Base-by-base conservation (phyloP, 2,797 vertebrate genomes). In the Monodelphis domestica region DNA sequence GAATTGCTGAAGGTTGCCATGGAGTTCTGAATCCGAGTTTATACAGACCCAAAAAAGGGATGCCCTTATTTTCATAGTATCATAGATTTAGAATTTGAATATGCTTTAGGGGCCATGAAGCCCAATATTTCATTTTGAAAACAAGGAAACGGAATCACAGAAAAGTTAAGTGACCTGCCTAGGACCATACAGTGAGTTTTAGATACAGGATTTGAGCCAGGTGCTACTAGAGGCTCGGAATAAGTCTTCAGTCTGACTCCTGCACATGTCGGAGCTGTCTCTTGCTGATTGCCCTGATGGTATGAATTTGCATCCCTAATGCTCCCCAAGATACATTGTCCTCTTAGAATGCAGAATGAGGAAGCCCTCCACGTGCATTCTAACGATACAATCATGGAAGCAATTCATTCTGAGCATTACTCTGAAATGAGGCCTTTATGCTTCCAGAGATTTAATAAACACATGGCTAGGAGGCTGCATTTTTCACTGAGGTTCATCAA, bases 401-500 rank as follows among this genome's bases (percentile, higher is more conserved):
- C 96, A 97, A 97, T 97, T 97, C 97, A 97, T 97, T 97, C 95
- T 94, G 94, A 95, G 90, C 95, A 97, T 95, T 96, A 96, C 96
- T 96, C 96, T 93, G 90, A 95, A 97, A 95, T 92, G 91, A 95
- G 94, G 91, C 94, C 95, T 97, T 97, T 97, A 96, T 96, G 93
- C 90, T 94, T 92, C 92, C 90, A 91, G 89, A 96, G 95, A 97
- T 97, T 97, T 96, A 97, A 97, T 97, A 97, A 97, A 96, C 96
- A 95, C 96, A 95, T 96, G 95, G 94, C 96, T 97, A 95, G 93
- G 94, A 97, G 95, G 92, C 94, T 92, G 94, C 91, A 63, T 95
- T 97, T 97, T 97, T 97, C 96, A 97, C 97, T 97, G 95, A 97
- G 95, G 96, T 96, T 97, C 96, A 96, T 97, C 95, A 96, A 95